Percentiles rank a stretch among this genome's conserved stretches.
phyloP scores from a whole-genome alignment of 2,888 invertebrate genomes.

The Drosophila formosana region DNA sequence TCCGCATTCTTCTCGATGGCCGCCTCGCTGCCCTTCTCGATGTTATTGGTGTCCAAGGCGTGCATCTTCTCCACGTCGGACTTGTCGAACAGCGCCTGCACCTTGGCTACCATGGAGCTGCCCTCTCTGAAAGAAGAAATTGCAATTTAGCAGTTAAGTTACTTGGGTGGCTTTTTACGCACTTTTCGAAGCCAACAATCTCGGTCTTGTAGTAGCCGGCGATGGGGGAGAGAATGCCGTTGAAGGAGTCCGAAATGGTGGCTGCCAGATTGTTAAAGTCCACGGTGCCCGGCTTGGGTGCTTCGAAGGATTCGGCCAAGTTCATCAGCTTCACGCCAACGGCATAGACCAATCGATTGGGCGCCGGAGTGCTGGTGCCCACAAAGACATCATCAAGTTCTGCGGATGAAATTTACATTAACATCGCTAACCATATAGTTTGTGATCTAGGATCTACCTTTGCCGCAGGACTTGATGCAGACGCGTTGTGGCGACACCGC shows the following conservation, averaged over 20 bases:
- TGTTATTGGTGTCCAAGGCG: slow-evolving; percentile 82
- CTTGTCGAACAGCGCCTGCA: slow-evolving; percentile 92
- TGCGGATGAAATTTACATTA: slow-evolving; percentile 26
- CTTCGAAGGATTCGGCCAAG: slow-evolving; percentile 91
- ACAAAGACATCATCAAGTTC: slow-evolving; percentile 82
- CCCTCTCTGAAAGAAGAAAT: slow-evolving; percentile 85
- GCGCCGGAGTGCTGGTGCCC: slow-evolving; percentile 87
- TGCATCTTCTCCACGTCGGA: slow-evolving; percentile 88
- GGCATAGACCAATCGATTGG: slow-evolving; percentile 89
- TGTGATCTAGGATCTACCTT: slow-evolving; percentile 85
- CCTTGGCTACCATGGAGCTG: slow-evolving; percentile 90
- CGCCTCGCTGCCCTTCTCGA: slow-evolving; percentile 63
- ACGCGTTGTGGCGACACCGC: slow-evolving; percentile 90
- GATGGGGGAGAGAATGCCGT: slow-evolving; percentile 87
- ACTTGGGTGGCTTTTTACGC: slow-evolving; percentile 76
- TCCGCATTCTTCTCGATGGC: slow-evolving; percentile 74
- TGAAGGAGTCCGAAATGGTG: slow-evolving; percentile 88
- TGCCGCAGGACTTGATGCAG: slow-evolving; percentile 93
- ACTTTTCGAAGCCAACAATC: slow-evolving; percentile 91
- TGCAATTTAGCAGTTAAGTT: neutral
- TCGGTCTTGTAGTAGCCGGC: slow-evolving; percentile 90
- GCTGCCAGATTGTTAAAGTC: slow-evolving; percentile 91
- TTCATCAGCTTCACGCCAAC: slow-evolving; percentile 91
- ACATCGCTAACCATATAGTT: neutral
- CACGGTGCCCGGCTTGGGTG: slow-evolving; percentile 89